These are phyloP conservation scores for Pogona vitticeps DNA, from an alignment of 2,113 vertebrate species.

Conservation along the genomic window DNA sequence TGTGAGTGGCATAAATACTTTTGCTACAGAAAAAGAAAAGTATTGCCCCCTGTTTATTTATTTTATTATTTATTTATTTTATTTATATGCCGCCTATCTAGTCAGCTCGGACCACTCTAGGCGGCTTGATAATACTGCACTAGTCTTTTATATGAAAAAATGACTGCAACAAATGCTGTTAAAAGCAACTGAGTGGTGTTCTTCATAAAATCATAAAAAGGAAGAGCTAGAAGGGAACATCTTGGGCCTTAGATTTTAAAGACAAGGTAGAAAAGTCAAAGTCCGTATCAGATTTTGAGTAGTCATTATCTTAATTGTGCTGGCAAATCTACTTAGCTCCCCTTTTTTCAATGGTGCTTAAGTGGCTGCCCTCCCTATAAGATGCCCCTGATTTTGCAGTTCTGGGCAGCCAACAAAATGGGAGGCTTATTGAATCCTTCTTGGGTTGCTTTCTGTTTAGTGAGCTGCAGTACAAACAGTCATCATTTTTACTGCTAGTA, in stretches of 20 bases:
- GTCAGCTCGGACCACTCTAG: no score
- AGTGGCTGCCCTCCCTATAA: no score
- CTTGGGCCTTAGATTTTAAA: no score
- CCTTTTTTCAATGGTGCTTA: not conserved
- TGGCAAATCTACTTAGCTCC: not conserved
- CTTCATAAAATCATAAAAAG: no score
- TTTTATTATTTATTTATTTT: no score
- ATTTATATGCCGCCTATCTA: no score
- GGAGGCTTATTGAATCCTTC: not conserved
- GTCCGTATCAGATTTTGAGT: not conserved
- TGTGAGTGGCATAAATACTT: not conserved
- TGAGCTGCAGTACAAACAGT: not conserved
- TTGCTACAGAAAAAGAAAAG: not conserved
- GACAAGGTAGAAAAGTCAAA: not conserved
- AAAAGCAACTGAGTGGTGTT: not conserved
- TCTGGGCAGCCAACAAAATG: not conserved
- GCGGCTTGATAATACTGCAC: not conserved
- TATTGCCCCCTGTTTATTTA: not conserved
- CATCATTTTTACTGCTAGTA: not conserved
- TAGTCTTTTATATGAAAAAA: not conserved
- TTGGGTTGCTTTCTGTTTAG: not conserved
- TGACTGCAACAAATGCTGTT: not conserved
- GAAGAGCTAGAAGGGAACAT: no score
- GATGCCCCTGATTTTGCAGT: not conserved
- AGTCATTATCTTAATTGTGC: not conserved